Base-by-base conservation (phyloP, 2,888 invertebrate species). In the Exephanes ischioxanthus region DNA sequence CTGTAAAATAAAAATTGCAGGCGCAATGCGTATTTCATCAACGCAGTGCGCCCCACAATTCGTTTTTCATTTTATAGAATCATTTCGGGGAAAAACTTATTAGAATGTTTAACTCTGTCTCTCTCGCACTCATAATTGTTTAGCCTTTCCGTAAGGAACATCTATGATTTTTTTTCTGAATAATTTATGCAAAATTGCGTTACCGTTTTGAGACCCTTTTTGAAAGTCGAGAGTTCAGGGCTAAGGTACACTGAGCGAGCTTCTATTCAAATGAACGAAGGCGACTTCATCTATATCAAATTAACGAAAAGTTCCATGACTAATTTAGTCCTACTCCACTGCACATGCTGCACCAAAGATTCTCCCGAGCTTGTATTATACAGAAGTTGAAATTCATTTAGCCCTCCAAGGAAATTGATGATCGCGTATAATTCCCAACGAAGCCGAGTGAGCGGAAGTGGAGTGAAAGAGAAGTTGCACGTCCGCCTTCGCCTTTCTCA, bases 301-400 rank as follows among this genome's bases (percentile, higher is more conserved):
- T 61, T 30, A 61, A 30, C 30, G 61, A 30, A 61, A 61, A 61
- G 22, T 2, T 22, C 75, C 16, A 61, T 51, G 45, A 75, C 55
- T 58, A 68, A 75, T 75, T 48, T 37, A 73, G 72, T 80, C 14
- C 30, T 26, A 9, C 79, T 55, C 22, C 26, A 5, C 5, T 30
- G 61, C 30, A 22, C 45, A 55, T 22, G 26, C 37, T n/a, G 19
- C 11, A 1, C 30, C 22, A 55, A 37, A 19, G 37, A 58, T 33
- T 19, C 55, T 45, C 45, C 9, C 11, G 14, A 19, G 53, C 3
- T 68, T 53, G 48, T 68, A 75, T 70, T 81, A 70, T 70, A 61
- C 61, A 51, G 48, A 76, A 81, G 68, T 81, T 75, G 37, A 80
- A 84, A 71, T 84, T 77, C 76, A 51, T 71, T 80, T 67, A 61